phyloP scores from a whole-genome alignment of 2,888 invertebrate genomes.

The Catonia carolina region DNA sequence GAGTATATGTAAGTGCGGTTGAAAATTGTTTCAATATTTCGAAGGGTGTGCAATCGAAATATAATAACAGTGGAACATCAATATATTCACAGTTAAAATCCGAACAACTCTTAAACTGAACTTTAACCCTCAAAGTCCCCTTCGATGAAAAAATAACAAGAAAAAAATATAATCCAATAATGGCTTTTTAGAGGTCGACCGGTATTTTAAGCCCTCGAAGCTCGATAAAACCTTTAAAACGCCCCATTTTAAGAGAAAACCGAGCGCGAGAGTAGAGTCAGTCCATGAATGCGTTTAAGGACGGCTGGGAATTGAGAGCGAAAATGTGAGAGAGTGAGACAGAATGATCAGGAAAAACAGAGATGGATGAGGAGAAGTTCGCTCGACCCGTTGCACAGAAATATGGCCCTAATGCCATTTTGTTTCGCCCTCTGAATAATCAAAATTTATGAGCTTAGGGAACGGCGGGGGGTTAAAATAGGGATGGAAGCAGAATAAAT shows the following conservation, averaged over 20 bases:
- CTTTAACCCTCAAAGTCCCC: conserved; percentile 5
- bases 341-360: too few species aligned
- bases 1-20: too few species aligned
- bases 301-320: not conserved
- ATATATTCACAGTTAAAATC: too few species aligned
- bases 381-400: conserved; percentile 11
- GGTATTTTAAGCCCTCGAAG: not conserved
- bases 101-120: too few species aligned
- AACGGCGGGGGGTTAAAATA: conserved; percentile 16
- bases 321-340: too few species aligned
- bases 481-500: conserved; percentile 2
- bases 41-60: too few species aligned
- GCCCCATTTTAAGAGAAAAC: conserved; percentile 12
- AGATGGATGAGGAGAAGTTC: too few species aligned
- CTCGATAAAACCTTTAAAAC: conserved; percentile 9
- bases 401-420: conserved; percentile 31
- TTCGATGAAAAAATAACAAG: conserved; percentile 2
- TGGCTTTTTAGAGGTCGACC: conserved; percentile 11
- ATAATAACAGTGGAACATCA: too few species aligned
- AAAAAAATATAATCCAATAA: conserved; percentile 12
- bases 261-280: not conserved
- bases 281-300: conserved; percentile 11
- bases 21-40: too few species aligned
- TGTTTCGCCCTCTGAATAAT: conserved; percentile 35
- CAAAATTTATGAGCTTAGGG: conserved; percentile 35